These are phyloP conservation scores for Papilio machaon DNA, from an alignment of 1,140 invertebrate genomes.

Conservation along the genomic window DNA sequence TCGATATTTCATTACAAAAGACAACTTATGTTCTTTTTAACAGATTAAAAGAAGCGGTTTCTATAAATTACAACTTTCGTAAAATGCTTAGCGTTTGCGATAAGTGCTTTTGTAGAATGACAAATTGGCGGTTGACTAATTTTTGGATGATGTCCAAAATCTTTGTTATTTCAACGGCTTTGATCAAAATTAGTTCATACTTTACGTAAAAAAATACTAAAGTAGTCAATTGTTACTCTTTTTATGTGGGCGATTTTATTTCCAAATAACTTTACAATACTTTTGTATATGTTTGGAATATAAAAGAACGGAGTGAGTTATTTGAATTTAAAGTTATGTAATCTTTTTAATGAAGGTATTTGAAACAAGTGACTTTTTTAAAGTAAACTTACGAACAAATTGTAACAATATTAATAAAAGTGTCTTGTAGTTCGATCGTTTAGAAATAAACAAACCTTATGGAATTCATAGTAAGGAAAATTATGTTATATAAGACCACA, in stretches of 20 bases:
- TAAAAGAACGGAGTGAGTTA: no score
- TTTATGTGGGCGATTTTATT: not conserved
- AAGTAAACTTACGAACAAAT: no score
- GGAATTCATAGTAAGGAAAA: no score
- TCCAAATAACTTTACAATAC: not conserved
- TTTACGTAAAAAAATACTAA: not conserved
- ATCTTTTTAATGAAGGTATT: no score
- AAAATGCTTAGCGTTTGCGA: not conserved
- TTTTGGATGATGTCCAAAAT: conserved; percentile 18
- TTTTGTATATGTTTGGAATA: no score
- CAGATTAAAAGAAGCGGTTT: not conserved
- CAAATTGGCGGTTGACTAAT: conserved; percentile 20
- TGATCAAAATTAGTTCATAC: conserved; percentile 18
- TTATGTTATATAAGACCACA: not conserved
- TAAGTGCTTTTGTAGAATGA: not conserved
- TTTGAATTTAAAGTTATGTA: no score
- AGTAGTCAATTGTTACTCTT: not conserved
- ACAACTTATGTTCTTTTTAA: not conserved
- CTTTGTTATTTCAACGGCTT: not conserved
- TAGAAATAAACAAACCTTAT: no score
- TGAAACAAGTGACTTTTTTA: no score
- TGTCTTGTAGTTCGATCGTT: no score
- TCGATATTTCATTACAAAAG: not conserved
- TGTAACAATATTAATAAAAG: no score
- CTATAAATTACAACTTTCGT: not conserved